Conservation (phyloP, 2,797 vertebrate species). For the Zenarchopterus dispar region DNA sequence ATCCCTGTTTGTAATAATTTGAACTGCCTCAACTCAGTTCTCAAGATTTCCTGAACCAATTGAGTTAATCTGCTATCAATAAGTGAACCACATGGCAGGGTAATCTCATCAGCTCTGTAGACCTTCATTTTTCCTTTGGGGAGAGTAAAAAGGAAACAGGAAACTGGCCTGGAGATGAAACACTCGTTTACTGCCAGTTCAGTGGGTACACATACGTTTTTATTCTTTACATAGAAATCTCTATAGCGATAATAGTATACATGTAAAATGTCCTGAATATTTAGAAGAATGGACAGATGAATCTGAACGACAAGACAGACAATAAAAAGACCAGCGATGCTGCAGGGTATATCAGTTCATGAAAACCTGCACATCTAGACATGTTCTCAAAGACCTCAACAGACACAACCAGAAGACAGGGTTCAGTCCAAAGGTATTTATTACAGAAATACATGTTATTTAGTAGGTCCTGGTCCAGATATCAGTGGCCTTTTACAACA, state of each 20-base stretch:
- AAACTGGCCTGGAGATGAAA: slow-evolving; percentile 55
- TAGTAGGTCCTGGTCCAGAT: slow-evolving; percentile 1
- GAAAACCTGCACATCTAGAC: neutral
- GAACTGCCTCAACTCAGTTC: slow-evolving; percentile 13
- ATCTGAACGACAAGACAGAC: too few species aligned
- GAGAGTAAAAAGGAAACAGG: slow-evolving; percentile 50
- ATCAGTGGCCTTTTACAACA: slow-evolving; percentile 10
- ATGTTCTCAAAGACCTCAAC: neutral
- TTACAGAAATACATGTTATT: slow-evolving; percentile 20
- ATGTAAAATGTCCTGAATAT: too few species aligned
- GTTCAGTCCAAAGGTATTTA: slow-evolving; percentile 22
- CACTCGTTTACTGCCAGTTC: slow-evolving; percentile 7
- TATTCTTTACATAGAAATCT: slow-evolving; percentile 26
- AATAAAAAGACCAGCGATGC: too few species aligned
- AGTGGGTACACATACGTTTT: slow-evolving; percentile 45
- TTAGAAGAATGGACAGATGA: too few species aligned
- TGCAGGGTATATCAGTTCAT: too few species aligned
- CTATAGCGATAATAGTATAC: neutral
- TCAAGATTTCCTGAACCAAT: slow-evolving; percentile 40
- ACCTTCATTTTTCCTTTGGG: slow-evolving; percentile 40
- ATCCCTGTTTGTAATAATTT: slow-evolving; percentile 21
- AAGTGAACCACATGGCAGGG: slow-evolving; percentile 49
- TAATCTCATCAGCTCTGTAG: slow-evolving; percentile 69
- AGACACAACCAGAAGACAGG: neutral
- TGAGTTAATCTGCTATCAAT: slow-evolving; percentile 43